Percentiles rank a stretch among this genome's conserved stretches.
These are phyloP conservation scores for Gonocerus acuteangulatus DNA, from an alignment of 2,888 invertebrate genomes.

Conservation along the genomic window DNA sequence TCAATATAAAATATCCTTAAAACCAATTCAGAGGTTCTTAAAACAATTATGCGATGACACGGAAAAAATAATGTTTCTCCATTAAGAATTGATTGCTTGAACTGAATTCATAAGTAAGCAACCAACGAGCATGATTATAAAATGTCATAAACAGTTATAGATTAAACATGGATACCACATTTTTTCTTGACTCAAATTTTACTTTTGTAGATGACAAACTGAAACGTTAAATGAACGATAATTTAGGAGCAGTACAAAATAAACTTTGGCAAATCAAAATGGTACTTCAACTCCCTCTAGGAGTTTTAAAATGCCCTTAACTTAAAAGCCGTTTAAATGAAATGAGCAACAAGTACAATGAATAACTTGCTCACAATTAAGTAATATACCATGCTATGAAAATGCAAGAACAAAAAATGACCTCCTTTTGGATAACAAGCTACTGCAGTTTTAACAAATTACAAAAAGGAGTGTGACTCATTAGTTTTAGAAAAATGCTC, in stretches of 20 bases:
- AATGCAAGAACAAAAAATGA: constrained; percentile 7
- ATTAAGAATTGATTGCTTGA: too few species aligned
- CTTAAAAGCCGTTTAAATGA: not conserved
- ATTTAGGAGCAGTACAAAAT: not conserved
- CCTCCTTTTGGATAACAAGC: constrained; percentile 16
- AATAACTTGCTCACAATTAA: constrained; percentile 10
- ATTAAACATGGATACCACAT: too few species aligned
- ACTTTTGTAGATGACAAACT: too few species aligned
- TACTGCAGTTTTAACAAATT: constrained; percentile 27
- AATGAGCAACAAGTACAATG: constrained; percentile 8
- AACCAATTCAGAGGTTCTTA: constrained; percentile 6
- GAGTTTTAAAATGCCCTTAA: not conserved
- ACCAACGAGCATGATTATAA: too few species aligned
- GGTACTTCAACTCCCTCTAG: constrained; percentile 7
- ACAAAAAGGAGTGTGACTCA: constrained; percentile 25
- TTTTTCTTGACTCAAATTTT: too few species aligned
- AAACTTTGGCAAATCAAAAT: constrained; percentile 18
- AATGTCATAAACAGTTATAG: too few species aligned
- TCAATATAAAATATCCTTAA: constrained; percentile 4
- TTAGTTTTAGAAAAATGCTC: constrained; percentile 27
- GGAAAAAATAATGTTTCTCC: too few species aligned
- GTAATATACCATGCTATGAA: constrained; percentile 1
- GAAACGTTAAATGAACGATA: too few species aligned
- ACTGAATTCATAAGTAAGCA: too few species aligned
- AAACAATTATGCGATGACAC: too few species aligned